Evolutionary conservation across 2,113 vertebrate species (phyloP).

Genomic region (Rhagologus leucostigma): DNA sequence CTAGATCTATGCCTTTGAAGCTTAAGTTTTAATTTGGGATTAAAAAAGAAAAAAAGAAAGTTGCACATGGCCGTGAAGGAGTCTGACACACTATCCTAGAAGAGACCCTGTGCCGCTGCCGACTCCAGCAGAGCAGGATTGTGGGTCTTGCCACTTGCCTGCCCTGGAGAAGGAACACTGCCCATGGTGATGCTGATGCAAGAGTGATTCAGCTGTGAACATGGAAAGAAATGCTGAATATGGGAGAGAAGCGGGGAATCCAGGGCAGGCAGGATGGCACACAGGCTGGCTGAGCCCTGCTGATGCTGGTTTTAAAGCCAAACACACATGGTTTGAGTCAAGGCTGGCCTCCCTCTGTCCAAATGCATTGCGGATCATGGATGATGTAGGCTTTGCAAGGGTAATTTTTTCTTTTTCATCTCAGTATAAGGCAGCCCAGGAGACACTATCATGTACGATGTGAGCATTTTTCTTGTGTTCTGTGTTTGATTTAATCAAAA

Average conservation of each 20-base stretch:
- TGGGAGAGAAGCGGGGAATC: neutral
- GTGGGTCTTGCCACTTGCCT: neutral
- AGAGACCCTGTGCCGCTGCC: neutral
- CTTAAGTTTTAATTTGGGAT: conserved; percentile 18
- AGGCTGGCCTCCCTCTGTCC: neutral
- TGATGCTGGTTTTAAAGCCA: neutral
- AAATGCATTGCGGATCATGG: neutral
- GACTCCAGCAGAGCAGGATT: neutral
- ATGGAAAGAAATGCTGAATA: neutral
- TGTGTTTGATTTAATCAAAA: neutral
- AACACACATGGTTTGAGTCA: neutral
- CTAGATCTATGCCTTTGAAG: neutral
- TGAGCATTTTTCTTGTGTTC: neutral
- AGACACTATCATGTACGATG: neutral
- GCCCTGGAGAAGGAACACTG: neutral
- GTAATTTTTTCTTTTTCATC: conserved; percentile 4
- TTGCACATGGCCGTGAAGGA: neutral
- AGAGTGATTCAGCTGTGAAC: neutral
- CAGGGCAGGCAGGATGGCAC: neutral
- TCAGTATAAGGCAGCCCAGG: neutral
- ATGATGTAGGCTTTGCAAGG: neutral
- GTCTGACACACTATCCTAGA: neutral
- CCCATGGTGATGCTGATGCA: neutral
- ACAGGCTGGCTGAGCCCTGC: neutral
- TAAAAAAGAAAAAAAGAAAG: neutral